These are phyloP conservation scores for Philypnodon macrostomus DNA, from an alignment of 2,797 vertebrate genomes.

Conservation along the genomic window DNA sequence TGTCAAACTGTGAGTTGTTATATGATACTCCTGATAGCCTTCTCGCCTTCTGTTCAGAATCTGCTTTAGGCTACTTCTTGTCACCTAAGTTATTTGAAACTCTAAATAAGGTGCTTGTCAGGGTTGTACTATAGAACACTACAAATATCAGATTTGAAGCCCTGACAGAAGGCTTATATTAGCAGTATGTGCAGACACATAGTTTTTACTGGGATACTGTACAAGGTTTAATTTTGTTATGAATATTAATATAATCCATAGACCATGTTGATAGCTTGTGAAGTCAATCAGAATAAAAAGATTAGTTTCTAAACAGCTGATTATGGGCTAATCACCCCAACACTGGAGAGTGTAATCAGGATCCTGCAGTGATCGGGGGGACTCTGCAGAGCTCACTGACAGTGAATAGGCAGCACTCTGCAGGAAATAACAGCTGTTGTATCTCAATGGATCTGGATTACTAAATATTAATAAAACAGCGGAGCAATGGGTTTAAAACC, in stretches of 20 bases:
- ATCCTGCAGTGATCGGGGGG: constrained; percentile 26
- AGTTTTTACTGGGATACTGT: neutral
- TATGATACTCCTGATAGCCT: constrained; percentile 13
- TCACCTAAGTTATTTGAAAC: constrained; percentile 1
- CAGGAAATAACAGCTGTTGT: constrained; percentile 22
- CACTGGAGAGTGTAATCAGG: constrained; percentile 50
- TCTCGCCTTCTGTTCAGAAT: constrained; percentile 16
- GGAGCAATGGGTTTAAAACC: too few relatives aligned
- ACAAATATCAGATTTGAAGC: neutral
- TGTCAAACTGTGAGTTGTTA: constrained; percentile 22
- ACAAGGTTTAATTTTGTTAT: neutral
- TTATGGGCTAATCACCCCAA: constrained; percentile 51
- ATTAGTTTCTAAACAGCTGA: constrained; percentile 52
- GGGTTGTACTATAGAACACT: neutral
- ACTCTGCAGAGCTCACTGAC: constrained; percentile 42
- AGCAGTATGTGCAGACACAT: too few relatives aligned
- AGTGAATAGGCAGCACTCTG: constrained; percentile 28
- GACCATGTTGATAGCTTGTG: constrained; percentile 42
- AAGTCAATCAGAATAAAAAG: constrained; percentile 45
- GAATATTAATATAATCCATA: neutral
- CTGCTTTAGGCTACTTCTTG: constrained; percentile 5
- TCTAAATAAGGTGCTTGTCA: constrained; percentile 14
- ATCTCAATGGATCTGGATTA: constrained; percentile 17
- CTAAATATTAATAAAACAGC: constrained; percentile 12
- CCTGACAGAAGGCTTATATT: neutral